A percentile compares a stretch with the other conserved stretches of the same genome.
phyloP scores from a whole-genome alignment of 1,140 invertebrate species.

The Notospermus geniculatus region DNA sequence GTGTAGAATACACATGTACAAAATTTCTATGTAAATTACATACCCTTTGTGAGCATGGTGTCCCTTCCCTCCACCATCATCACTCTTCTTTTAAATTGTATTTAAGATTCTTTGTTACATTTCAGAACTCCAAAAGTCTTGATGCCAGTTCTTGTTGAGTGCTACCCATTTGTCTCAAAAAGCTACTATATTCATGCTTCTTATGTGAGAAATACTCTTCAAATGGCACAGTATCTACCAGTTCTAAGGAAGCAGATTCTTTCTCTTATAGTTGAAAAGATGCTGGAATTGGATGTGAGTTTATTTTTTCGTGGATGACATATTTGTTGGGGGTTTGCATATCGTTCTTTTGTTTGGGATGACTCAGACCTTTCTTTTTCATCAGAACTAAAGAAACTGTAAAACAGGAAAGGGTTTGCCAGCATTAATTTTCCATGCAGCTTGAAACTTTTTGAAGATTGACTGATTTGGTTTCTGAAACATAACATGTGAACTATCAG shows the following conservation, averaged over 20 bases:
- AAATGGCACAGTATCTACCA: constrained; percentile 66
- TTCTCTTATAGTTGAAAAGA: constrained; percentile 67
- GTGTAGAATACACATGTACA: too few relatives aligned
- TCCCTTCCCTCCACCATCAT: neutral
- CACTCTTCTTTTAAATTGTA: constrained; percentile 16
- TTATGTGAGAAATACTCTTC: constrained; percentile 67
- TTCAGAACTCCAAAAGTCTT: constrained; percentile 61
- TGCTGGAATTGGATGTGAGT: constrained; percentile 68
- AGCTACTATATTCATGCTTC: constrained; percentile 59
- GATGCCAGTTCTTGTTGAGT: constrained; percentile 56
- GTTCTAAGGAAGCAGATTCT: constrained; percentile 62
- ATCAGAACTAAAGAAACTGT: too few relatives aligned
- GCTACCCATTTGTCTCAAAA: constrained; percentile 67
- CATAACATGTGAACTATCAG: too few relatives aligned
- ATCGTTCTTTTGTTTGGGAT: too few relatives aligned
- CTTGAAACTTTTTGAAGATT: too few relatives aligned
- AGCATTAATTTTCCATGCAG: too few relatives aligned
- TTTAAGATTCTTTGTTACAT: constrained; percentile 22
- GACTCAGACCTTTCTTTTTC: too few relatives aligned
- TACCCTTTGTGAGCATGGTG: neutral
- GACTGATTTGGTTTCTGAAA: too few relatives aligned
- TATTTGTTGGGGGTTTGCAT: neutral
- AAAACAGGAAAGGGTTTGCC: too few relatives aligned
- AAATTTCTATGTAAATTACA: too few relatives aligned
- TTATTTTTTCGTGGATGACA: too few relatives aligned